phyloP scores from a whole-genome alignment of 2,888 invertebrate species.

The Ophion ellenae region DNA sequence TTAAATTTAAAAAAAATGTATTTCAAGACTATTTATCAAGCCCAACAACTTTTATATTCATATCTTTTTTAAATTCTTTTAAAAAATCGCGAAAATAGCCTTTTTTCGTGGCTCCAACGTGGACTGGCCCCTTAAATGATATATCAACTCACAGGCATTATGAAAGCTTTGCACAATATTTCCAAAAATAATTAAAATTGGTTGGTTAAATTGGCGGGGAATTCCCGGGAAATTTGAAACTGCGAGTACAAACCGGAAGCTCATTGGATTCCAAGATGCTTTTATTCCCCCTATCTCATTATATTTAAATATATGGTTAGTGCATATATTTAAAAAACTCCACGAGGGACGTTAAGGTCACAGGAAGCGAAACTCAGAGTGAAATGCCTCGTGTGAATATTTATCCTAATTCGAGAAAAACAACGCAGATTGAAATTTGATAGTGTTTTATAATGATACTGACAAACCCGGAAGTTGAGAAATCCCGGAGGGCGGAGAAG shows the following conservation, averaged over 20 bases:
- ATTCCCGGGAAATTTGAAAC: too few species aligned
- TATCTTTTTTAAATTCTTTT: too few species aligned
- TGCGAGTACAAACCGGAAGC: background rate
- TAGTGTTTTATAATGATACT: background rate
- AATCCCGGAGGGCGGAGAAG: background rate
- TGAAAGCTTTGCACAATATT: too few species aligned
- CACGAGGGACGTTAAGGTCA: conserved; percentile 3
- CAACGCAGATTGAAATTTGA: background rate
- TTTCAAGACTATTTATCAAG: too few species aligned
- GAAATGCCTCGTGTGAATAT: conserved; percentile 6
- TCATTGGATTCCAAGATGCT: background rate
- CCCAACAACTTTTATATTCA: too few species aligned
- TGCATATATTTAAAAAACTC: background rate
- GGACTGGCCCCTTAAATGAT: too few species aligned
- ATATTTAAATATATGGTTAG: background rate
- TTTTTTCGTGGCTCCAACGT: too few species aligned
- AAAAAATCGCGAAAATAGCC: too few species aligned
- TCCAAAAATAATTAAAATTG: too few species aligned
- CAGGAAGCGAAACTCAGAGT: background rate
- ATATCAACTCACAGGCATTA: too few species aligned
- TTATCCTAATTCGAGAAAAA: conserved; percentile 7
- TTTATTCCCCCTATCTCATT: background rate
- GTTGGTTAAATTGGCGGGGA: too few species aligned
- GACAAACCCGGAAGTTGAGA: conserved; percentile 12
- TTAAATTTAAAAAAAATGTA: too few species aligned